Conservation (phyloP, 2,888 invertebrate genomes). For the Pseudoips prasinana region DNA sequence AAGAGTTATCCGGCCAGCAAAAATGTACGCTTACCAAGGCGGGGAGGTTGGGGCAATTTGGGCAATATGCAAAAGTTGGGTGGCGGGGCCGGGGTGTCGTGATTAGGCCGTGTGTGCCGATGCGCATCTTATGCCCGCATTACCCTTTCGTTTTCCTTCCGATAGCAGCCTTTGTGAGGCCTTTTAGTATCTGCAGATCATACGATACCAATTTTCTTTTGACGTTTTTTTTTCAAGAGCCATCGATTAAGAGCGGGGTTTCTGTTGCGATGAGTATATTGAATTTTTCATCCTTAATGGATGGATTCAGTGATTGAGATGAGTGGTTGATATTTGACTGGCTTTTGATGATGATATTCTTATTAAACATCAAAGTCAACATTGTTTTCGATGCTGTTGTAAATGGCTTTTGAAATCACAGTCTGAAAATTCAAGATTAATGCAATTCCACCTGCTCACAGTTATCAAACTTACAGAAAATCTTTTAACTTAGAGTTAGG, state of each 20-base stretch:
- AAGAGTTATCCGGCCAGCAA: constrained; percentile 35
- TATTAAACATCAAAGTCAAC: neutral
- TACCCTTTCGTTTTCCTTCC: constrained; percentile 82
- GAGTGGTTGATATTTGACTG: constrained; percentile 4
- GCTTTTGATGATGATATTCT: neutral
- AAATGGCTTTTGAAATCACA: too few relatives aligned
- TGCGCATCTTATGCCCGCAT: constrained; percentile 82
- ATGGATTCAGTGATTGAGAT: constrained; percentile 10
- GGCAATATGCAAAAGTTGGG: constrained; percentile 79
- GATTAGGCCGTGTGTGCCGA: constrained; percentile 81
- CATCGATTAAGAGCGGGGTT: constrained; percentile 44
- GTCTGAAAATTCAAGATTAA: too few relatives aligned
- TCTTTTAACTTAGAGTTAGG: too few relatives aligned
- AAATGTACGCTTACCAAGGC: constrained; percentile 52
- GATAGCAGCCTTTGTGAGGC: constrained; percentile 76
- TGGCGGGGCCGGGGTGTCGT: constrained; percentile 53
- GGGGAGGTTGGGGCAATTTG: constrained; percentile 71
- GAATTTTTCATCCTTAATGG: constrained; percentile 33
- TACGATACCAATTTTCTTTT: constrained; percentile 70
- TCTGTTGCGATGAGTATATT: constrained; percentile 18
- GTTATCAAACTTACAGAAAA: too few relatives aligned
- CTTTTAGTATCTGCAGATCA: constrained; percentile 70
- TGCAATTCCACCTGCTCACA: too few relatives aligned
- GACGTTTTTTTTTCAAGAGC: constrained; percentile 42
- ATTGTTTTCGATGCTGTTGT: neutral